phyloP scores from a whole-genome alignment of 2,888 invertebrate genomes.

The Sthenelais limicola region DNA sequence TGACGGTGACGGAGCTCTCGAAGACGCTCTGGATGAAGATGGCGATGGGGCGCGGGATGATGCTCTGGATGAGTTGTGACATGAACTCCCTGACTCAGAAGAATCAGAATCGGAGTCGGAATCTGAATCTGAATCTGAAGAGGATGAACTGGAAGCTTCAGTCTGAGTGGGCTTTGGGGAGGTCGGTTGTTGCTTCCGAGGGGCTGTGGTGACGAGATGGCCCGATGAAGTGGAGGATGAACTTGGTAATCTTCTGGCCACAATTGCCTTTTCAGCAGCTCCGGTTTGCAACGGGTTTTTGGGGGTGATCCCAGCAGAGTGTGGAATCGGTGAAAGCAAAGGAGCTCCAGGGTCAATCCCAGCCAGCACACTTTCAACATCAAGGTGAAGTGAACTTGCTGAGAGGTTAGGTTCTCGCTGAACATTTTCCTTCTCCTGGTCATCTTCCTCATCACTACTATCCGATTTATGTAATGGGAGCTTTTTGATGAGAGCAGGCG shows the following conservation, averaged over 20 bases:
- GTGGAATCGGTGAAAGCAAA: conserved; percentile 9
- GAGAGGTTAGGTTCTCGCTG: too few relatives aligned
- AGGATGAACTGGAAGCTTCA: neutral
- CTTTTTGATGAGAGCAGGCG: too few relatives aligned
- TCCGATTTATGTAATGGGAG: too few relatives aligned
- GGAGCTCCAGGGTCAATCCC: too few relatives aligned
- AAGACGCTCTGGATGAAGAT: conserved; percentile 3
- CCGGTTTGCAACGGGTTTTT: neutral
- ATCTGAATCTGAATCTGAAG: neutral
- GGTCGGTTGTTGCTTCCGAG: conserved; percentile 27
- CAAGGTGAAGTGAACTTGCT: too few relatives aligned
- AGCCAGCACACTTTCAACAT: too few relatives aligned
- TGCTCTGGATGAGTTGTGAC: too few relatives aligned
- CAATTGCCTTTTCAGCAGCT: neutral
- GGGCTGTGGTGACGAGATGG: neutral
- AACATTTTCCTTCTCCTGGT: too few relatives aligned
- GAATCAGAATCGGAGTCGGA: conserved; percentile 12
- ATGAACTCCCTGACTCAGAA: conserved; percentile 22
- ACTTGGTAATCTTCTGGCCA: neutral
- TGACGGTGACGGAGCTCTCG: conserved; percentile 5
- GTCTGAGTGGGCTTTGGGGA: neutral
- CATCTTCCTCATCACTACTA: too few relatives aligned
- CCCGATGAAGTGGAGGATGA: neutral
- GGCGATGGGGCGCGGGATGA: neutral
- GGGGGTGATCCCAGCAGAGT: neutral